Base-by-base conservation (phyloP, 2,113 vertebrate genomes). In the Taxidea taxus region DNA sequence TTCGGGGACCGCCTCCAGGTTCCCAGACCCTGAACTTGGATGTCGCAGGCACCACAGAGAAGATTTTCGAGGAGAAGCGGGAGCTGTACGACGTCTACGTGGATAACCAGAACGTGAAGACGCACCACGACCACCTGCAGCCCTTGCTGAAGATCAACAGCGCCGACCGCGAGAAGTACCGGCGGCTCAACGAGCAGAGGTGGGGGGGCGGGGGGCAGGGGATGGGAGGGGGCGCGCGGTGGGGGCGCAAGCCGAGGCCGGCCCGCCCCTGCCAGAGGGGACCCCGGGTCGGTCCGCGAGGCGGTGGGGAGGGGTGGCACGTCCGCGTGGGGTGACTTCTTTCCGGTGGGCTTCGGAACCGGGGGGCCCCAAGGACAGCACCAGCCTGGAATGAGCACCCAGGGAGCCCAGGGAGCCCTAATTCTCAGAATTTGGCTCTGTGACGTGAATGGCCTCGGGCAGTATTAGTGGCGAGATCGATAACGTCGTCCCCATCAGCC, bases 41-140 rank as follows among this genome's bases (percentile, higher is more conserved):
- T 29, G 72, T 54, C 56, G 0, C 97, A 99, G 99, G 99, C 98
- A 99, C 99, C 81, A 99, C 99, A 4, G 99, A 99, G 99, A 99
- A 99, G 99, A 99, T 99, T 62, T 99, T 99, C 72, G 99, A 99
- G 98, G 99, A 99, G 96, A 99, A 99, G 97, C 99, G 98, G 87
- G 99, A 99, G 42, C 99, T 99, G 75, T 99, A 99, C 1, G 99
- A 99, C 6, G 99, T 99, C 14, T 99, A 99, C 0, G 98, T 99
- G 56, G 99, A 99, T 82, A 99, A 99, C 98, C 99, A 99, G 99
- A 99, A 99, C n/a, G 99, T 99, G 98, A 99, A 99, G 98, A 99
- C 99, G 0, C 99, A 99, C 98, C 99, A 99, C 0, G 99, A 99
- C 87, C 99, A 99, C 70, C 97, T 99, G 98, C 99, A 99, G 58